Percentiles rank a stretch among this genome's conserved stretches.
phyloP scores from a whole-genome alignment of 2,888 invertebrate genomes.

The Mesorhabditis belari region DNA sequence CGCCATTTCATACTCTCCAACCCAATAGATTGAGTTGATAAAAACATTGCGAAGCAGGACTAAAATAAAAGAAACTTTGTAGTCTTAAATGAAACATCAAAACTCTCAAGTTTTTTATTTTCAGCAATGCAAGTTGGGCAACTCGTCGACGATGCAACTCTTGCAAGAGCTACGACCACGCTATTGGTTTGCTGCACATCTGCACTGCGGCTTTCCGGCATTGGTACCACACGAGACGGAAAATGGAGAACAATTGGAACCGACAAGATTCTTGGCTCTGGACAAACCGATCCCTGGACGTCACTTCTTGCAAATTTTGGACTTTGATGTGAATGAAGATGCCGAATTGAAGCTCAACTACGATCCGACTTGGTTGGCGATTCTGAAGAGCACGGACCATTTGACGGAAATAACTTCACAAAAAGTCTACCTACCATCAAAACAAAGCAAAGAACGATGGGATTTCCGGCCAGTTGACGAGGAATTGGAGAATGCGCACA shows the following conservation, averaged over 20 bases:
- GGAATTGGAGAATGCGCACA: conserved; percentile 64
- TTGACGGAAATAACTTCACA: conserved; percentile 12
- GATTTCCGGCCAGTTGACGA: conserved; percentile 52
- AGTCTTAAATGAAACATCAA: too few relatives aligned
- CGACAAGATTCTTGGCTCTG: conserved; percentile 44
- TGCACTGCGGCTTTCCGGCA: conserved; percentile 91
- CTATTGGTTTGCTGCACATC: conserved; percentile 94
- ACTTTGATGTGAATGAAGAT: conserved; percentile 24
- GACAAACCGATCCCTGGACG: conserved; percentile 80
- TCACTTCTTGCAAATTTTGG: conserved; percentile 69
- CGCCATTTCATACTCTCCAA: too few relatives aligned
- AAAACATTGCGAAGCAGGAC: too few relatives aligned
- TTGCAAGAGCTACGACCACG: conserved; percentile 72
- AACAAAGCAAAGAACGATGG: conserved; percentile 61
- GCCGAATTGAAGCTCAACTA: conserved; percentile 55
- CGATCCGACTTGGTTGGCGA: conserved; percentile 88
- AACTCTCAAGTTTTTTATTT: not conserved
- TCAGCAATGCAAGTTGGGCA: not conserved
- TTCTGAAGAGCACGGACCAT: conserved; percentile 74
- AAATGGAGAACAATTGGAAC: conserved; percentile 12
- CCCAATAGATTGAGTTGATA: too few relatives aligned
- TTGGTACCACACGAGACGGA: conserved; percentile 66
- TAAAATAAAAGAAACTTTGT: too few relatives aligned
- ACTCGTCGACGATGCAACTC: conserved; percentile 53
- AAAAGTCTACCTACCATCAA: not conserved